These are phyloP conservation scores for Drosophila pandora DNA, from an alignment of 1,140 invertebrate genomes.

Conservation along the genomic window DNA sequence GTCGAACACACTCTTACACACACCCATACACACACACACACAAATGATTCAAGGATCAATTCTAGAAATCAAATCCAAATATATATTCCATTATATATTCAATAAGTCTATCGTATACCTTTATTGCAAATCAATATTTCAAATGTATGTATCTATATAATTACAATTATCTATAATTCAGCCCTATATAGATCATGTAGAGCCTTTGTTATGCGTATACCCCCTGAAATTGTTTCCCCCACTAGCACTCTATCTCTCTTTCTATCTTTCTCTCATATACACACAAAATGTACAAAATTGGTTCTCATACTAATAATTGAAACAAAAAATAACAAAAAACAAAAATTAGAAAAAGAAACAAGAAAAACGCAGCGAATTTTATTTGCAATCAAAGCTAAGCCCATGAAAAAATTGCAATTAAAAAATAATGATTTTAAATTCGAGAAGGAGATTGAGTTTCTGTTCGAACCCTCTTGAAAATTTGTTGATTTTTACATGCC, in stretches of 20 bases:
- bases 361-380: constrained; percentile 69
- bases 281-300: constrained; percentile 76
- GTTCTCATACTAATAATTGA: constrained; percentile 71
- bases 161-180: constrained; percentile 53
- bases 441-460: constrained; percentile 49
- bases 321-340: constrained; percentile 20
- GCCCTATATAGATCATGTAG: constrained; percentile 63
- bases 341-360: constrained; percentile 43
- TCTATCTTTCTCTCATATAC: constrained; percentile 19
- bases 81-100: constrained; percentile 72
- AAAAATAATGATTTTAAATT: constrained; percentile 41
- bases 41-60: constrained; percentile 61
- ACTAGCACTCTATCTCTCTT: constrained; percentile 1
- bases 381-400: constrained; percentile 60
- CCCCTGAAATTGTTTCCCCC: constrained; percentile 36
- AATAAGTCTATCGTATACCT: constrained; percentile 75
- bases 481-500: constrained; percentile 54
- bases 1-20: constrained; percentile 50
- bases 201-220: constrained; percentile 65
- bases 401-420: constrained; percentile 53
- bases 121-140: constrained; percentile 74
- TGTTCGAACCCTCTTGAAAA: constrained; percentile 51
- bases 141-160: constrained; percentile 52
- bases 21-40: constrained; percentile 21
- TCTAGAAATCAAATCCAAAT: constrained; percentile 77